Evolutionary conservation across 2,888 invertebrate species (phyloP), one percentile per base, ranked within the genome.

Genomic region (Sussaba pulchella): DNA sequence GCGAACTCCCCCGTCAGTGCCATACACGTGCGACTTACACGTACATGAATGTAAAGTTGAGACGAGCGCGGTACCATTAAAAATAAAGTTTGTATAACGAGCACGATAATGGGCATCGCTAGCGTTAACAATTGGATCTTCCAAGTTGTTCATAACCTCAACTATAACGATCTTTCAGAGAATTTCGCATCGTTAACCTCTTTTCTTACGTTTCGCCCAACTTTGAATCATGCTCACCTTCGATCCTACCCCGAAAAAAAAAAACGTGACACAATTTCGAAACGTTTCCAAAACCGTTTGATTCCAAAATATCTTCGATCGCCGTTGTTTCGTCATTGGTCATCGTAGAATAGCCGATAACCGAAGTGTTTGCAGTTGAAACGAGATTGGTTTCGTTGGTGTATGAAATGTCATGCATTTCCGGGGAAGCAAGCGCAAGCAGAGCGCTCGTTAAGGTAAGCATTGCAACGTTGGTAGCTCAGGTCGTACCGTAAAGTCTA

Each of bases 361-460:
- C 4, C 26, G 31, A 26, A n/a, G 26, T 26, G 26, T 26, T 26
- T 54, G 39, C 19, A 2, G 36, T 17, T 4, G 31, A 6, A 31
- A 31, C 5, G 36, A 19, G 36, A 6, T 71, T 67, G 21, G 36
- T 63, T 64, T 64, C 8, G 41, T 14, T 31, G 36, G 31, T 61
- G 41, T 52, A 17, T 36, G 31, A 77, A 74, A 77, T 74, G 41
- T 50, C 54, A 50, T 26, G 57, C 64, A 81, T 63, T 77, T 70
- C 64, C 76, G 72, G 64, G 54, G 59, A 47, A 63, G 52, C 43
- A 31, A 59, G 70, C 47, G 47, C 66, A 74, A 73, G 64, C 69
- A 57, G 39, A 77, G 77, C 70, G 81, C 73, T 81, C 77, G 81
- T 81, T 81, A 73, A 77, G 73, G 64, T 21, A 19, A 6, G 52